Conservation (phyloP, 2,797 vertebrate genomes). For the Microctenopoma steveboyesi region DNA sequence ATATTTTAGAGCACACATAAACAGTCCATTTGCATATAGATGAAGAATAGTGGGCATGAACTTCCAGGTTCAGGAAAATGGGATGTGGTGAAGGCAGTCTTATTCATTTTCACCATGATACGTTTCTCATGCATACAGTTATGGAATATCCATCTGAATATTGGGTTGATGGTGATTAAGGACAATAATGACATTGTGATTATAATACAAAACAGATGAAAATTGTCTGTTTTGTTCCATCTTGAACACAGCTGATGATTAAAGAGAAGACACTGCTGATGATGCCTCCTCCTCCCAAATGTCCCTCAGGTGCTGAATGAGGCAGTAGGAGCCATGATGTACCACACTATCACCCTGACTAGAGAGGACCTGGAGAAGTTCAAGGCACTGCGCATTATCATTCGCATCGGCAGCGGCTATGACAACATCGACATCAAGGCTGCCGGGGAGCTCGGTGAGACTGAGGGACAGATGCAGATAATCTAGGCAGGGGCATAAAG, state of each 20-base stretch:
- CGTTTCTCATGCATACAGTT: conserved; percentile 27
- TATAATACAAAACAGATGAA: conserved; percentile 20
- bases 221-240: conserved; percentile 12
- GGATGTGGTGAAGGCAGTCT: conserved; percentile 16
- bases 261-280: conserved; percentile 13
- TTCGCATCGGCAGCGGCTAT: conserved; percentile 96
- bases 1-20: conserved; percentile 63
- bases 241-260: neutral
- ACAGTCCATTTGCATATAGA: conserved; percentile 78
- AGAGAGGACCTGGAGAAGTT: conserved; percentile 98
- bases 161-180: conserved; percentile 18
- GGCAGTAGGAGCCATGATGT: conserved; percentile 97
- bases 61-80: conserved; percentile 28
- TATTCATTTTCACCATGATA: conserved; percentile 20
- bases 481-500: conserved; percentile 16
- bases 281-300: conserved; percentile 15
- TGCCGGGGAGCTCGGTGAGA: conserved; percentile 93
- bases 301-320: conserved; percentile 92
- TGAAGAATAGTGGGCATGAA: conserved; percentile 61
- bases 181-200: conserved; percentile 27
- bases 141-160: conserved; percentile 8
- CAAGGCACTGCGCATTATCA: conserved; percentile 95
- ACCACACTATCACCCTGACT: conserved; percentile 98
- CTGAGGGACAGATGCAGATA: conserved; percentile 8
- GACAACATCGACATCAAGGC: conserved; percentile 99